These are phyloP conservation scores for Drosophila orena DNA, from an alignment of 1,140 invertebrate species.

Conservation along the genomic window DNA sequence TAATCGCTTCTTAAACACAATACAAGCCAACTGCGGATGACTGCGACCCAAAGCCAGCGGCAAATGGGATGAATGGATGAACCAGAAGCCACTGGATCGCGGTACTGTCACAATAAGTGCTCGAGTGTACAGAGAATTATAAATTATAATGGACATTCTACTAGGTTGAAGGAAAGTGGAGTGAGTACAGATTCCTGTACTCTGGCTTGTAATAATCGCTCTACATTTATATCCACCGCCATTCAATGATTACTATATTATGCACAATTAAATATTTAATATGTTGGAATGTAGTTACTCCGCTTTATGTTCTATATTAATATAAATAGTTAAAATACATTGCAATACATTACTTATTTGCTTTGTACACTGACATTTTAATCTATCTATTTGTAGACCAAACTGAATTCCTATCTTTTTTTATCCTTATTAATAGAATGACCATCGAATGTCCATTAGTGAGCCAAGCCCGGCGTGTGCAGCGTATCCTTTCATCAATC, in stretches of 20 bases:
- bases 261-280: no score
- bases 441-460: conserved; percentile 9
- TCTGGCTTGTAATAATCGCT: no score
- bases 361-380: neutral
- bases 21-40: conserved; percentile 29
- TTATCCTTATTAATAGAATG: neutral
- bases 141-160: neutral
- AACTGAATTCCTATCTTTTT: neutral
- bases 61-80: conserved; percentile 43
- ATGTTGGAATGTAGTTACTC: no score
- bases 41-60: conserved; percentile 19
- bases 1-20: conserved; percentile 63
- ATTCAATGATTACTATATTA: no score
- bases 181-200: no score
- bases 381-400: neutral
- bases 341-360: no score
- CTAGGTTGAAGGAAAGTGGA: no score
- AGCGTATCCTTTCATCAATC: conserved; percentile 32
- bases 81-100: conserved; percentile 40
- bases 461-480: neutral
- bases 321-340: no score
- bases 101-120: conserved; percentile 16
- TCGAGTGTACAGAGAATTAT: neutral
- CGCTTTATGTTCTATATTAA: no score
- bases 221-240: no score